Evolutionary conservation across 2,113 vertebrate genomes (phyloP).

Genomic region (Rhinolophus ferrumequinum): DNA sequence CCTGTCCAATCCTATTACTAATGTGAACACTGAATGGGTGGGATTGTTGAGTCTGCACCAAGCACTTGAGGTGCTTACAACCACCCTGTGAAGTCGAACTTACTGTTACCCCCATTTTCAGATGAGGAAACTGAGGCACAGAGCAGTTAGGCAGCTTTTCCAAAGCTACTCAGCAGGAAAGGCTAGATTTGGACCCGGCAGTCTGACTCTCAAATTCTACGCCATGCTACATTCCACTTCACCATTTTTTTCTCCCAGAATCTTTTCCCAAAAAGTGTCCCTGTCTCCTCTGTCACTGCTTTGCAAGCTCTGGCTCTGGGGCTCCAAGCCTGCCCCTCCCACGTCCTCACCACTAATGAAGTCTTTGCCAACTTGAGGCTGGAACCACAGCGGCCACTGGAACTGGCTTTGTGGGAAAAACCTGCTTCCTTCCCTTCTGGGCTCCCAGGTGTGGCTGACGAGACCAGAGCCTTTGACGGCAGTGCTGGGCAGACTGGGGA

Average conservation of each 20-base stretch:
- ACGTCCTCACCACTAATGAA: background rate
- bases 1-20: background rate
- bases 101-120: background rate
- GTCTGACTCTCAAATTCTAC: background rate
- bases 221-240: background rate
- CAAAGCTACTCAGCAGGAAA: background rate
- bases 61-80: background rate
- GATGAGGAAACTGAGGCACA: background rate
- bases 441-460: background rate
- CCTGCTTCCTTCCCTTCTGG: background rate
- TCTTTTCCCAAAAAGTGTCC: background rate
- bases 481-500: accelerated
- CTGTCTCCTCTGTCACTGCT: background rate
- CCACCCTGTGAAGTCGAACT: background rate
- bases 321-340: background rate
- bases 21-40: background rate
- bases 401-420: slow-evolving; percentile 51
- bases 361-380: slow-evolving; percentile 12
- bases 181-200: background rate
- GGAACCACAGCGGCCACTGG: background rate
- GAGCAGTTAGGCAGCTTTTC: background rate
- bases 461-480: background rate
- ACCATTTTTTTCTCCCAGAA: background rate
- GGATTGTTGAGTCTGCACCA: background rate
- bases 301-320: background rate